phyloP scores from a whole-genome alignment of 2,888 invertebrate genomes.

The Lithophane ornitopus region DNA sequence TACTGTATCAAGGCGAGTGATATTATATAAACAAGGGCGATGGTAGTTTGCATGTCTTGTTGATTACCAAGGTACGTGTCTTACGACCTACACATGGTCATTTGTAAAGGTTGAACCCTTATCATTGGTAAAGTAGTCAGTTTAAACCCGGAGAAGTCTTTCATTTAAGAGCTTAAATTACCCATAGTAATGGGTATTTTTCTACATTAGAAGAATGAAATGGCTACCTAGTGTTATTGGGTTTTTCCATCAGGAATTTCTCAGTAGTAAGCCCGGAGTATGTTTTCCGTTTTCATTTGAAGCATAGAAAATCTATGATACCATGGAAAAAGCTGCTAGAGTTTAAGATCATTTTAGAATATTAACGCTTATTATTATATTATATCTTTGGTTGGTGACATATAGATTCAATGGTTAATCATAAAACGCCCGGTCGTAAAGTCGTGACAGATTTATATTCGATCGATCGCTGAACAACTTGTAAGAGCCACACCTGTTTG shows the following conservation, averaged over 20 bases:
- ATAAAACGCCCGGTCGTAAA: constrained; percentile 17
- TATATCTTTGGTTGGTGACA: constrained; percentile 17
- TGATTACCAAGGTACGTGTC: not conserved
- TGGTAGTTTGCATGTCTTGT: constrained; percentile 8
- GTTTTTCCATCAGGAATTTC: not conserved
- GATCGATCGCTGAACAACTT: constrained; percentile 28
- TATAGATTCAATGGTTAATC: constrained; percentile 10
- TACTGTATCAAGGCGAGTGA: constrained; percentile 43
- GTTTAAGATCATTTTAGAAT: not conserved
- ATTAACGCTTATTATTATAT: not conserved
- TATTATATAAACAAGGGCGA: constrained; percentile 55
- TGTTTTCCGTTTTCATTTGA: not conserved
- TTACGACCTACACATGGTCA: not conserved
- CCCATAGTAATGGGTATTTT: not conserved
- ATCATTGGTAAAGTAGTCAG: too few relatives aligned
- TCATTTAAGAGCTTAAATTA: too few relatives aligned
- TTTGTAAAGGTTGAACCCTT: not conserved
- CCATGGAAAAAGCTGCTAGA: not conserved
- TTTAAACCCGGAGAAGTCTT: not conserved
- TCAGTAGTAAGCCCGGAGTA: not conserved
- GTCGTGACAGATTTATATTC: constrained; percentile 55
- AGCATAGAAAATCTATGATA: not conserved
- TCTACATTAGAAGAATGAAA: not conserved
- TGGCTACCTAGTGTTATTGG: not conserved
- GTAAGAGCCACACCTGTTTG: constrained; percentile 51